Percentiles rank a stretch among this genome's conserved stretches.
These are phyloP conservation scores for Phalacrocorax brasilianus DNA, from an alignment of 2,113 vertebrate species.

Conservation along the genomic window DNA sequence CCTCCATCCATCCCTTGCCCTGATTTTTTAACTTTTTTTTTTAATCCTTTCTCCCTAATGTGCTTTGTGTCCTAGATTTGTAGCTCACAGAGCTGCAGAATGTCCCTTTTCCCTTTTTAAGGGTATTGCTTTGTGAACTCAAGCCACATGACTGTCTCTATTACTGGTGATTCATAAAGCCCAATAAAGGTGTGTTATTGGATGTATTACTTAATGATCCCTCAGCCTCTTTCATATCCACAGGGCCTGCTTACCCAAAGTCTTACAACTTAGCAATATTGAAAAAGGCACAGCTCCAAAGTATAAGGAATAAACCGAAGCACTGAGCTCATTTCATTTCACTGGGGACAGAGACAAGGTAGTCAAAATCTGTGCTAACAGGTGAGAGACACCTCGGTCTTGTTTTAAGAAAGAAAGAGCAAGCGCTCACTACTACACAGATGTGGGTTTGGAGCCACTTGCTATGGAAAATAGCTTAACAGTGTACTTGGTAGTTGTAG, in stretches of 20 bases:
- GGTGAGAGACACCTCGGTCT: not conserved
- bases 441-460: not conserved
- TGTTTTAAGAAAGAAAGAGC: not conserved
- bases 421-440: not conserved
- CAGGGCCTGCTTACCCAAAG: not conserved
- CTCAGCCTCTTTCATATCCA: not conserved
- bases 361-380: not conserved
- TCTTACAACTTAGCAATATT: not conserved
- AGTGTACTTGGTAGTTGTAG: not conserved
- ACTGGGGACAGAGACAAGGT: not conserved
- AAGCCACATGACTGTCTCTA: not conserved
- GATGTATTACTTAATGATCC: not conserved
- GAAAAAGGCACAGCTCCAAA: not conserved
- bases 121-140: not conserved
- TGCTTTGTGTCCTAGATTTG: not conserved
- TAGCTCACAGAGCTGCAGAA: not conserved
- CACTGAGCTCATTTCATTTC: not conserved
- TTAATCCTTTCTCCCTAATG: not conserved
- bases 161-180: not conserved
- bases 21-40: no score
- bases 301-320: not conserved
- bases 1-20: not conserved
- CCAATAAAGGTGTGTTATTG: slow-evolving; percentile 9
- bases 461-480: not conserved
- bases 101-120: not conserved